Conservation (phyloP, 2,888 invertebrate species). For the Machimus atricapillus region DNA sequence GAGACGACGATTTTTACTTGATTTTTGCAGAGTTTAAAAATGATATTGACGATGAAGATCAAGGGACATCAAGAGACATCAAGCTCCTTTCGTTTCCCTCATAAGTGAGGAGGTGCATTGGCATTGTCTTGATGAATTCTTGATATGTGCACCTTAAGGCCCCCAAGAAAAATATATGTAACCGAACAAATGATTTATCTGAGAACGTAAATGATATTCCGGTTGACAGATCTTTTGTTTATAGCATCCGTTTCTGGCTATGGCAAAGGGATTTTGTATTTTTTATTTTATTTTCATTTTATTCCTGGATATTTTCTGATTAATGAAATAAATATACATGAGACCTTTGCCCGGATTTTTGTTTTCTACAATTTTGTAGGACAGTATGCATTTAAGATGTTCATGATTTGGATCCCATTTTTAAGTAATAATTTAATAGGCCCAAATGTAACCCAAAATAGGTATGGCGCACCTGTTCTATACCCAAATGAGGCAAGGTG, state of each 20-base stretch:
- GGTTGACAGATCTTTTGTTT: neutral
- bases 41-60: neutral
- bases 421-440: no score
- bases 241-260: neutral
- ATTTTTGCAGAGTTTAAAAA: neutral
- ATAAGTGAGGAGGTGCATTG: neutral
- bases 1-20: neutral
- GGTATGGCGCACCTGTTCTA: no score
- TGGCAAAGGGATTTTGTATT: neutral
- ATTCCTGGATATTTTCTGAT: neutral
- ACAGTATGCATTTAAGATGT: no score
- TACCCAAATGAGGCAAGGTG: no score
- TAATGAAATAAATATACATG: neutral
- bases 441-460: no score
- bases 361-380: no score
- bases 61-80: neutral
- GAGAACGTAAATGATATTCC: neutral
- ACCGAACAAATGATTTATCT: slow-evolving; percentile 3
- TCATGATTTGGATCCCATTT: no score
- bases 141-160: neutral
- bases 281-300: neutral
- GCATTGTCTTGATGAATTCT: neutral
- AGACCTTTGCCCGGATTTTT: neutral
- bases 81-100: neutral
- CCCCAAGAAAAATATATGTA: neutral